Percentiles rank a stretch among this genome's conserved stretches.
These are phyloP conservation scores for Dendropsophus ebraccatus DNA, from an alignment of 2,113 vertebrate genomes.

Conservation along the genomic window DNA sequence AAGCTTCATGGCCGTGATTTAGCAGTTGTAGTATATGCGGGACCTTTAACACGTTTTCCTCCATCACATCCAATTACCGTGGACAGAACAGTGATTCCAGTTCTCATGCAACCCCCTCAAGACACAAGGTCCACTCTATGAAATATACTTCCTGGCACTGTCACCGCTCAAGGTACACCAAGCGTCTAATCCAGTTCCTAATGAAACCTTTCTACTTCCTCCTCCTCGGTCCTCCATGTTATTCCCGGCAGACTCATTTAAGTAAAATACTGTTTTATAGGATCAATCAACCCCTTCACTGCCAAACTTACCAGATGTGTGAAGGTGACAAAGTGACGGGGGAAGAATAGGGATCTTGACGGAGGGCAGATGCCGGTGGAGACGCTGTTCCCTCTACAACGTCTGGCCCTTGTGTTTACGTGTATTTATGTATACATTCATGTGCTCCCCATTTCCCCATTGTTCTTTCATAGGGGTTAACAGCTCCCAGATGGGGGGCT, in stretches of 20 bases:
- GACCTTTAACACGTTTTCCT: conserved; percentile 26
- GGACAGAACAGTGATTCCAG: conserved; percentile 1
- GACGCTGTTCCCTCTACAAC: not conserved
- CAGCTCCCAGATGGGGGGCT: conserved; percentile 33
- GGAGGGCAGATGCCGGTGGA: conserved; percentile 28
- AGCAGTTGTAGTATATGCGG: not conserved
- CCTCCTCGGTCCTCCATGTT: not conserved
- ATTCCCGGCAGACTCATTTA: conserved; percentile 49
- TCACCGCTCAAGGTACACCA: conserved; percentile 52
- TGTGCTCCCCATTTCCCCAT: conserved; percentile 33
- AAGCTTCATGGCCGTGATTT: conserved; percentile 29
- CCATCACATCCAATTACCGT: conserved; percentile 38
- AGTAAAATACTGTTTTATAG: conserved; percentile 40
- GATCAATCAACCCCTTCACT: conserved; percentile 45
- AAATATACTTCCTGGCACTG: conserved; percentile 47
- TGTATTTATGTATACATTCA: conserved; percentile 16
- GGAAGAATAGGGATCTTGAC: conserved; percentile 21
- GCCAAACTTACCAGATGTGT: conserved; percentile 48
- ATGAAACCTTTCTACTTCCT: conserved; percentile 40
- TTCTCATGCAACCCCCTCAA: conserved; percentile 25
- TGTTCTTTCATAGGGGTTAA: conserved; percentile 32
- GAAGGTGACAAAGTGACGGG: conserved; percentile 43
- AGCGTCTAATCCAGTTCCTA: conserved; percentile 45
- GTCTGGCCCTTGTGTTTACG: conserved; percentile 26
- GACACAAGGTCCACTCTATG: not conserved